phyloP scores from a whole-genome alignment of 2,888 invertebrate species.

The Drosophila kanekoi region DNA sequence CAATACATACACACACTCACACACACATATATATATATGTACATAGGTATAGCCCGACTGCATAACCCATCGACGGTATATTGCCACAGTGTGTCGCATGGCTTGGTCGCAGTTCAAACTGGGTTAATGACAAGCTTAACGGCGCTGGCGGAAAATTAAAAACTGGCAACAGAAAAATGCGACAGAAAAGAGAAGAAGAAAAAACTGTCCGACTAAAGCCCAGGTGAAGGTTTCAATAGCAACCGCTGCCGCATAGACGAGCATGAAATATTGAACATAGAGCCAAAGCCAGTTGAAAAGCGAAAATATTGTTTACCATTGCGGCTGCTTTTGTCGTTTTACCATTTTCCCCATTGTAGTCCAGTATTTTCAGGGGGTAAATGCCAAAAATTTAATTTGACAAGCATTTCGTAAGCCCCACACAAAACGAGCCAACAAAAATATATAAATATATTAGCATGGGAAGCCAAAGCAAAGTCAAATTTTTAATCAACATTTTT shows the following conservation, averaged over 20 bases:
- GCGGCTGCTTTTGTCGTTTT: slow-evolving; percentile 24
- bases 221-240: slow-evolving; percentile 57
- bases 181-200: slow-evolving; percentile 10
- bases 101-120: slow-evolving; percentile 68
- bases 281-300: slow-evolving; percentile 34
- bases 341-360: slow-evolving; percentile 21
- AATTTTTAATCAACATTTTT: slow-evolving; percentile 68
- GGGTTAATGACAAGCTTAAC: slow-evolving; percentile 80
- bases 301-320: slow-evolving; percentile 54
- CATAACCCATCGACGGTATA: slow-evolving; percentile 7
- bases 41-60: slow-evolving; percentile 12
- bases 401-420: slow-evolving; percentile 43
- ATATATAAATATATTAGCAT: slow-evolving; percentile 16
- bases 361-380: slow-evolving; percentile 36
- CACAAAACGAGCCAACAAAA: slow-evolving; percentile 5
- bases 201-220: slow-evolving; percentile 44
- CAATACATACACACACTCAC: slow-evolving; percentile 26
- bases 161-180: slow-evolving; percentile 45
- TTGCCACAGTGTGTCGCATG: slow-evolving; percentile 17
- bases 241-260: slow-evolving; percentile 40
- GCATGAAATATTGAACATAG: slow-evolving; percentile 63
- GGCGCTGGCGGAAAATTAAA: slow-evolving; percentile 71
- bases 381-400: slow-evolving; percentile 61
- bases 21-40: slow-evolving; percentile 16
- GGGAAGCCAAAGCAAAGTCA: slow-evolving; percentile 60